Evolutionary conservation across 2,797 vertebrate genomes (phyloP), one percentile per base, ranked within the genome.

Genomic region (Melanotaenia boesemani): DNA sequence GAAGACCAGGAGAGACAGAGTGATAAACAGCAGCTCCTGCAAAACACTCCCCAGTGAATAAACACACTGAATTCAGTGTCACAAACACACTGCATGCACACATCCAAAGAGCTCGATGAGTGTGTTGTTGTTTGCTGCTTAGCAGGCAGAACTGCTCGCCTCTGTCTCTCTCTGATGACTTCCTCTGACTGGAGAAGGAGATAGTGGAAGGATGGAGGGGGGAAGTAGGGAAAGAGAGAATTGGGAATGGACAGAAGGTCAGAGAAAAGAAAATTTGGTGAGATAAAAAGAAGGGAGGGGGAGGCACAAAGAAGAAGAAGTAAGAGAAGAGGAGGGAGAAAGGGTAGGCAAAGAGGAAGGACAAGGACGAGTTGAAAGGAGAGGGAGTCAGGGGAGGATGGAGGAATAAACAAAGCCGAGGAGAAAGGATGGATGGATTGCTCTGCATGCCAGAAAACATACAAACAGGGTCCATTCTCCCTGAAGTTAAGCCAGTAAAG

Each of bases 141-240:
- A 86, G 87, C 82, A 92, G 85, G 88, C 90, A 86, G 84, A 1
- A 26, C 83, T 72, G 86, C 75, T 79, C 69, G 66, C 62, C 81
- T 72, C 66, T 4, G 72, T 76, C 50, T 82, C 79, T 81, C 74
- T 77, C 72, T 66, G 70, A 77, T 83, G 72, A 86, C 80, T 86
- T 76, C 63, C 56, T 81, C 65, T 68, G 54, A 82, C 52, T 65
- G 48, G 58, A 65, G 63, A 68, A 72, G 56, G 48, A 74, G 39
- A 12, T 26, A 56, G 39, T 9, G 15, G 39, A 24, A 32, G 30
- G 4, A 9, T 8, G 46, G 63, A 41, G 46, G 11, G 13, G 26
- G 58, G 63, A 30, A 66, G 24, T 20, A 46, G 39, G 11, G 0
- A n/a, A 13, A 28, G 60, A 24, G 26, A 16, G 50, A 32, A 1